Evolutionary conservation across 2,888 invertebrate genomes (phyloP), one percentile per base, ranked within the genome.

Genomic region (Calliphora vomitoria): DNA sequence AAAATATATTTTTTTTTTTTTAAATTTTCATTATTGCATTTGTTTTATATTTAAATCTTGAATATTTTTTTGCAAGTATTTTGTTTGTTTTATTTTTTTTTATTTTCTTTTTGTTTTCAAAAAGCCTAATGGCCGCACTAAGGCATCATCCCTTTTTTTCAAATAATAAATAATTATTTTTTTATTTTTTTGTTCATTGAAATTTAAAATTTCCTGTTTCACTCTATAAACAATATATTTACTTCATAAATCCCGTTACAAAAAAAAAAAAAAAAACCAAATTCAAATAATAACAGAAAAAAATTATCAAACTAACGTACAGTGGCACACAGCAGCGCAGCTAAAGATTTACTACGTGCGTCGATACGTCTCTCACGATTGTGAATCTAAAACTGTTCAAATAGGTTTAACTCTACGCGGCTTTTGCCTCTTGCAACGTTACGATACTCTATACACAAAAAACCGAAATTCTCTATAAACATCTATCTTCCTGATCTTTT

Each of bases 381-480:
- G 92, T 91, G 90, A 88, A 90, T 91, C 90, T 90, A 91, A 91
- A 91, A 91, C 92, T 91, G 90, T 88, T 90, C 82, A 69, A 80
- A 80, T 75, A 50, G 31, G 55, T 71, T 81, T 80, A 8, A 13
- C 60, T 75, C 44, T 87, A 74, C 83, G 35, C 74, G 53, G 87
- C 88, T 76, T 76, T 72, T 75, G 76, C 85, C 88, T 88, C 76
- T 82, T 71, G 38, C 50, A 79, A 25, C 8, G 6, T 6, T 35
- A 38, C 35, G 35, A 6, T 35, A 35, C 35, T 15, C 13, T 18
- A 25, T 55, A 55, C 8, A 35, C 62, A 44, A 44, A 10, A 55
- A n/a, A 53, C 25, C 10, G n/a, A 44, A 18, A 58, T 82, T 75
- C 76, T 83, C 82, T 78, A 38, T 64, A n/a, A 41, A 66, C 15